These are phyloP conservation scores for Pteronura brasiliensis DNA, from an alignment of 2,113 vertebrate genomes.

Conservation along the genomic window DNA sequence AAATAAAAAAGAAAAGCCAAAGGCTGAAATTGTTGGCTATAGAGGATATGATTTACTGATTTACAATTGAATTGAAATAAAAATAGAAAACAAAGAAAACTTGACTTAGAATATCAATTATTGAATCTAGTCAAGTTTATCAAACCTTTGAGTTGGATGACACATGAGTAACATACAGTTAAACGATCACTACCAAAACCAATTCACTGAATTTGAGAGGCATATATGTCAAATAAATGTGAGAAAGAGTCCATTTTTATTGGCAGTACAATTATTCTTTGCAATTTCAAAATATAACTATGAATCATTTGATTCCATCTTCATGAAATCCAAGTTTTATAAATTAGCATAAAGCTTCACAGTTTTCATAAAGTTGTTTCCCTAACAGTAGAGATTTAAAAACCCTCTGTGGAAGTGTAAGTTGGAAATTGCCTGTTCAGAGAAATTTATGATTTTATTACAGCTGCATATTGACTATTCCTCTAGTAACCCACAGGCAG, in stretches of 20 bases:
- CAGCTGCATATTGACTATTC: slow-evolving; percentile 85
- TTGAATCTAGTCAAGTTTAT: not conserved
- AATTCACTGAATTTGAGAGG: not conserved
- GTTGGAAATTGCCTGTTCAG: slow-evolving; percentile 86
- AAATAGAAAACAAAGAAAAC: not conserved
- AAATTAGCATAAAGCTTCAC: slow-evolving; percentile 75
- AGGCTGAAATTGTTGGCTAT: not conserved
- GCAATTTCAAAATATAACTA: not conserved
- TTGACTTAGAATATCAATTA: not conserved
- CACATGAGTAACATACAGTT: not conserved
- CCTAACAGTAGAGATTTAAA: slow-evolving; percentile 81
- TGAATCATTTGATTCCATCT: slow-evolving; percentile 65
- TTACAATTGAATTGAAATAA: not conserved
- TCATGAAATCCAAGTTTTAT: slow-evolving; percentile 62
- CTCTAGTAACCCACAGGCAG: slow-evolving; percentile 82
- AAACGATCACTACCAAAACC: not conserved
- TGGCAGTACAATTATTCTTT: slow-evolving; percentile 58
- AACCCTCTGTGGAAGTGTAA: slow-evolving; percentile 76
- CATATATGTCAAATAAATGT: not conserved
- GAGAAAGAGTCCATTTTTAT: not conserved
- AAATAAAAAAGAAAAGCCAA: not conserved
- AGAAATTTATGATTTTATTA: slow-evolving; percentile 90
- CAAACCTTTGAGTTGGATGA: not conserved
- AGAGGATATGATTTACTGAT: not conserved
- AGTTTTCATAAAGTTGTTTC: slow-evolving; percentile 75